These are phyloP conservation scores for Sandelia bainsii DNA, from an alignment of 2,797 vertebrate genomes.

Conservation along the genomic window DNA sequence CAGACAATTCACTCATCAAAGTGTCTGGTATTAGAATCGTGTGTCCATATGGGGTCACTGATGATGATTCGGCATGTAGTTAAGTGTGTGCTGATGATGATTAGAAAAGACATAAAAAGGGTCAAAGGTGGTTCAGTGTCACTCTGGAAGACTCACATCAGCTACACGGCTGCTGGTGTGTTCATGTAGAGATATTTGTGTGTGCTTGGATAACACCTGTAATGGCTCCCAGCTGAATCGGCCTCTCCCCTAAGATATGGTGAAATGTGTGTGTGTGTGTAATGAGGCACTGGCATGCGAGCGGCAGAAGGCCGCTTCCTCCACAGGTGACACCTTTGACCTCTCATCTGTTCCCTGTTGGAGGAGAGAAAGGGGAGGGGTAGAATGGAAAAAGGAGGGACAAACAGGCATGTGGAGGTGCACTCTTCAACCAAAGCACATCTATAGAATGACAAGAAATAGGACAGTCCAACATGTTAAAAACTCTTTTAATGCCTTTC, in stretches of 20 bases:
- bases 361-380: constrained; percentile 48
- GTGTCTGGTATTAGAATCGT: constrained; percentile 67
- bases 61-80: constrained; percentile 83
- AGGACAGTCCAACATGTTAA: constrained; percentile 14
- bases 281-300: constrained; percentile 86
- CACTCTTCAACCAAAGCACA: constrained; percentile 19
- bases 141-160: constrained; percentile 62
- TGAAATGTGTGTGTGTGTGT: constrained; percentile 63
- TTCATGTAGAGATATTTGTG: constrained; percentile 56
- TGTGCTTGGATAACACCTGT: constrained; percentile 79
- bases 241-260: constrained; percentile 29
- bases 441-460: constrained; percentile 8
- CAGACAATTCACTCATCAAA: constrained; percentile 70
- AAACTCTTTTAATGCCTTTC: constrained; percentile 47
- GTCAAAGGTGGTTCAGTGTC: constrained; percentile 76
- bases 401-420: constrained; percentile 30
- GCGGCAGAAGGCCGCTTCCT: constrained; percentile 84
- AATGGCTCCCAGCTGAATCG: constrained; percentile 87
- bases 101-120: constrained; percentile 75
- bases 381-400: constrained; percentile 43
- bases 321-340: constrained; percentile 89
- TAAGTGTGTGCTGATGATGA: constrained; percentile 79
- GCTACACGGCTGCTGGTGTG: constrained; percentile 26
- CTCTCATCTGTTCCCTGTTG: constrained; percentile 88
- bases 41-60: constrained; percentile 71